These are phyloP conservation scores for Andrena camellia DNA, from an alignment of 2,888 invertebrate species.

Conservation along the genomic window DNA sequence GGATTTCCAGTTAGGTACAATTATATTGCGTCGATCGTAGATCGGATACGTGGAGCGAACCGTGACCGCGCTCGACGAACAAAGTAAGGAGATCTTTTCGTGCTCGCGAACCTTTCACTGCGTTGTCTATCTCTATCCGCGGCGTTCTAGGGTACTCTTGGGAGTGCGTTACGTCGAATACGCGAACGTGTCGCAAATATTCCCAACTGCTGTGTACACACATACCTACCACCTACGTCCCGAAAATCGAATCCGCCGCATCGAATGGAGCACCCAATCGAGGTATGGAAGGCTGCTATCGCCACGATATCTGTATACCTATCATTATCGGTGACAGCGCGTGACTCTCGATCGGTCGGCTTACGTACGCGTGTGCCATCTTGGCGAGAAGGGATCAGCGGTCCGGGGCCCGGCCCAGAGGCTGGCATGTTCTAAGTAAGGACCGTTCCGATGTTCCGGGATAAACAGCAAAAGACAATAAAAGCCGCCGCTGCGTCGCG, in stretches of 20 bases:
- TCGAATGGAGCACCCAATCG: neutral
- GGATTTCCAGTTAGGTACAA: slow-evolving; percentile 51
- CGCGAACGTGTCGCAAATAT: slow-evolving; percentile 34
- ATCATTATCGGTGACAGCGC: neutral
- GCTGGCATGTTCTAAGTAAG: slow-evolving; percentile 52
- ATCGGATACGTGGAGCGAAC: slow-evolving; percentile 21
- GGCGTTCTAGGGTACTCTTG: slow-evolving; percentile 8
- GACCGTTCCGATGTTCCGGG: slow-evolving; percentile 55
- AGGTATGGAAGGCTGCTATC: too few relatives aligned
- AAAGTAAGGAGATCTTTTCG: slow-evolving; percentile 13
- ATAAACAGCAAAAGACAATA: slow-evolving; percentile 76
- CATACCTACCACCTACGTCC: too few relatives aligned
- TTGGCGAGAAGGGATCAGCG: neutral
- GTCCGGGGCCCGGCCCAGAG: neutral
- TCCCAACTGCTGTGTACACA: neutral
- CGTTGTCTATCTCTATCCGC: slow-evolving; percentile 27
- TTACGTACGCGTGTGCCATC: neutral
- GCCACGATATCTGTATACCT: too few relatives aligned
- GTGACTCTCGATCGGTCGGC: neutral
- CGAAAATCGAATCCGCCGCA: slow-evolving; percentile 8
- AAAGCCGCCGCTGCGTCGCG: slow-evolving; percentile 71
- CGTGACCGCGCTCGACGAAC: slow-evolving; percentile 8
- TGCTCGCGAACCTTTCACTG: slow-evolving; percentile 29
- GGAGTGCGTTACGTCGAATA: slow-evolving; percentile 28
- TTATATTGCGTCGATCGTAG: slow-evolving; percentile 40